Evolutionary conservation across 2,797 vertebrate species (phyloP).

Genomic region (Echiichthys vipera): DNA sequence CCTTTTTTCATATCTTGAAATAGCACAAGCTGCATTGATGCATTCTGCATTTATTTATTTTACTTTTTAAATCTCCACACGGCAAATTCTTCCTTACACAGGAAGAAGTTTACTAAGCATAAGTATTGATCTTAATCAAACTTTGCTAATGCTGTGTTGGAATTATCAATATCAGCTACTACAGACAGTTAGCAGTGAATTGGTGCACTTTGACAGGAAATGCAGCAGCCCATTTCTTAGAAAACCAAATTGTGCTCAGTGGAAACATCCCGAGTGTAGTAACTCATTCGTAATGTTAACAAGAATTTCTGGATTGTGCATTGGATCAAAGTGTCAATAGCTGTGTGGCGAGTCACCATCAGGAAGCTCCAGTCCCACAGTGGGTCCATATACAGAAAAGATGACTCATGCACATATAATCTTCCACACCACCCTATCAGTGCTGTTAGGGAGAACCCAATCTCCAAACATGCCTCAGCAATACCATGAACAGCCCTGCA

Average conservation of each 20-base stretch:
- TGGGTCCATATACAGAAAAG: constrained; percentile 72
- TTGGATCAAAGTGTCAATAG: constrained; percentile 75
- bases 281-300: constrained; percentile 51
- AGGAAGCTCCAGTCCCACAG: constrained; percentile 62
- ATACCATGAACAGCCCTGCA: constrained; percentile 44
- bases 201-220: constrained; percentile 19
- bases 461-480: constrained; percentile 67
- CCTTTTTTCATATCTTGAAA: not conserved
- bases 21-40: not conserved
- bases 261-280: constrained; percentile 55
- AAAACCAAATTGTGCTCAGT: constrained; percentile 31
- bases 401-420: constrained; percentile 80
- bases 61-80: not conserved
- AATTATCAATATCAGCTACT: not conserved
- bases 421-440: constrained; percentile 71
- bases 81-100: not conserved
- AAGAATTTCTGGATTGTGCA: constrained; percentile 78
- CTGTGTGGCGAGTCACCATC: constrained; percentile 70
- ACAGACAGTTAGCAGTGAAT: not conserved
- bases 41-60: not conserved
- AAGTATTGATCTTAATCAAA: not conserved
- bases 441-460: constrained; percentile 61
- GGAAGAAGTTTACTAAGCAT: not conserved
- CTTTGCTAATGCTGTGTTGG: not conserved
- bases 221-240: constrained; percentile 28